These are phyloP conservation scores for Tolmerus cingulatus DNA, from an alignment of 2,888 invertebrate genomes.

Conservation along the genomic window DNA sequence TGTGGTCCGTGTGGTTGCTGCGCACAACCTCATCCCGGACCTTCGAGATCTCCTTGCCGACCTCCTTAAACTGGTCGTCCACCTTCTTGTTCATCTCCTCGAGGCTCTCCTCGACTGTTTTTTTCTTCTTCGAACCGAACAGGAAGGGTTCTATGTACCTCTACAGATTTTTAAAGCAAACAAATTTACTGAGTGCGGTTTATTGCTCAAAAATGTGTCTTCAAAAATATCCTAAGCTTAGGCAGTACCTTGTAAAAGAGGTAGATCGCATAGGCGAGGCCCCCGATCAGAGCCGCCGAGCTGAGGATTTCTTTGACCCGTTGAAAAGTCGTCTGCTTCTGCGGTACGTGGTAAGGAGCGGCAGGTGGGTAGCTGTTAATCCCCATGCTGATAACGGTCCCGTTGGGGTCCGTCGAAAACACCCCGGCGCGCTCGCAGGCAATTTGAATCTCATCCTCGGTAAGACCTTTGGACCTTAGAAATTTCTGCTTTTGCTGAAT, in stretches of 20 bases:
- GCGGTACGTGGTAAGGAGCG: slow-evolving; percentile 48
- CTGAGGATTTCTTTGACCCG: slow-evolving; percentile 75
- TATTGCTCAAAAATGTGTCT: neutral
- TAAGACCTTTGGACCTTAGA: slow-evolving; percentile 78
- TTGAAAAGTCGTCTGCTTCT: slow-evolving; percentile 62
- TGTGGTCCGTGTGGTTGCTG: slow-evolving; percentile 60
- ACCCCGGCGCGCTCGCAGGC: slow-evolving; percentile 74
- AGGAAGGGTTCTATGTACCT: slow-evolving; percentile 72
- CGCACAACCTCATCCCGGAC: slow-evolving; percentile 73
- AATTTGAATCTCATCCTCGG: slow-evolving; percentile 75
- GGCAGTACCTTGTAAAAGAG: slow-evolving; percentile 78
- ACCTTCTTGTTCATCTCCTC: slow-evolving; percentile 74
- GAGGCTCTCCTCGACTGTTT: slow-evolving; percentile 72
- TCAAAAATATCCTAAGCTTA: neutral
- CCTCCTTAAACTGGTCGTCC: slow-evolving; percentile 67
- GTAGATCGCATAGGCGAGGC: slow-evolving; percentile 79
- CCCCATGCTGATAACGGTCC: slow-evolving; percentile 60
- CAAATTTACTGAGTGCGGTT: neutral
- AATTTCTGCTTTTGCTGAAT: slow-evolving; percentile 81
- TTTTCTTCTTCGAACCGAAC: slow-evolving; percentile 73
- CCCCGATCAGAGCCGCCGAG: slow-evolving; percentile 77
- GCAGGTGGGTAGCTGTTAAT: slow-evolving; percentile 49
- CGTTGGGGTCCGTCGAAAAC: slow-evolving; percentile 59
- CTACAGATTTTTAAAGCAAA: slow-evolving; percentile 59
- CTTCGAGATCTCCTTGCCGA: slow-evolving; percentile 72